Evolutionary conservation across 2,888 invertebrate genomes (phyloP).

Genomic region (Caenorhabditis macrosperma): DNA sequence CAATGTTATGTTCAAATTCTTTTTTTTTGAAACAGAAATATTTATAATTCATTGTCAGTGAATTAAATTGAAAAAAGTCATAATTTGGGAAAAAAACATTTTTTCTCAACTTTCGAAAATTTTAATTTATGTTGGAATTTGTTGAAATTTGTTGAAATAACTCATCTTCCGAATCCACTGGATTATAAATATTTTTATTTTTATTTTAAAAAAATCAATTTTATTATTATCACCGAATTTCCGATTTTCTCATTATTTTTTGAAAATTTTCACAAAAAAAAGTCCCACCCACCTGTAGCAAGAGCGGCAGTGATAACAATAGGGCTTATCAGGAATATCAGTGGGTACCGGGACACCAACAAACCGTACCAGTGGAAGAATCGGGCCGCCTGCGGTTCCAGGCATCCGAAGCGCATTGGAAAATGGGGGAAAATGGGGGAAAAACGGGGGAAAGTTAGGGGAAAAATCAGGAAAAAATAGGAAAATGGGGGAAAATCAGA

Average conservation of each 20-base stretch:
- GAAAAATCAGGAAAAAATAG: neutral
- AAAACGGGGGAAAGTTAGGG: neutral
- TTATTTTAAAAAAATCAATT: neutral
- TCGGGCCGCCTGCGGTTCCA: slow-evolving; percentile 68
- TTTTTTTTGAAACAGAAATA: no score
- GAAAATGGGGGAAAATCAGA: neutral
- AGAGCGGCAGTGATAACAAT: slow-evolving; percentile 63
- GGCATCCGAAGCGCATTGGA: slow-evolving; percentile 65
- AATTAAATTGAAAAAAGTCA: neutral
- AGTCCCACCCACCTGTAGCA: slow-evolving; percentile 59
- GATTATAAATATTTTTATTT: neutral
- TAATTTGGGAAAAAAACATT: neutral
- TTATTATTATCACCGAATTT: slow-evolving; percentile 9
- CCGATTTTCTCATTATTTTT: slow-evolving; percentile 4
- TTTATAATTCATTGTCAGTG: no score
- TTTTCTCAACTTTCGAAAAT: neutral
- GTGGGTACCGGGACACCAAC: slow-evolving; percentile 67
- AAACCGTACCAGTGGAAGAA: slow-evolving; percentile 73
- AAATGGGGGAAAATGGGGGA: neutral
- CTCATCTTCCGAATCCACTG: no score
- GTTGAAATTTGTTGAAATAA: neutral
- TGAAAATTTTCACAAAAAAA: neutral
- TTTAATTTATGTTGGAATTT: neutral
- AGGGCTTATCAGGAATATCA: slow-evolving; percentile 69
- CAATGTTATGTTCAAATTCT: neutral